Base-by-base conservation (phyloP, 2,797 vertebrate genomes). In the Pangasius larnaudii region DNA sequence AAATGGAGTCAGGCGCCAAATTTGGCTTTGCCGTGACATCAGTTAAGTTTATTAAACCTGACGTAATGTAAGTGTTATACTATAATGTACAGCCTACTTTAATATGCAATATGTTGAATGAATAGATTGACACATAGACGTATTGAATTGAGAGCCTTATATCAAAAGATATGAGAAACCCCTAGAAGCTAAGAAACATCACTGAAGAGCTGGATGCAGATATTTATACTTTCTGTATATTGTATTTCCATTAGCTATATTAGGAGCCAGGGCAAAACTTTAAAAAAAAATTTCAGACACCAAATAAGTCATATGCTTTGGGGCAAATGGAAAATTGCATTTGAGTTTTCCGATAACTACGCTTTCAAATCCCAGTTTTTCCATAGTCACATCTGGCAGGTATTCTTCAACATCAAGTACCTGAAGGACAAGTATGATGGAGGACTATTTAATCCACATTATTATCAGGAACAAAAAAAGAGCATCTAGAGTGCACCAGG, bases 361-460 rank as follows among this genome's bases (percentile, higher is more conserved):
- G 67, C 67, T 71, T 71, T 39, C 36, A 71, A 71, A 71, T 71
- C 18, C 18, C 2, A 71, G 18, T 36, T 36, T 33, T 69, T 16
- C 33, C 33, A 36, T 36, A 69, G 67, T 75, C 24, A 75, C 72
- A 75, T 75, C 14, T 75, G 72, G 42, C 13, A 16, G 1, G 11
- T 75, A 49, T 75, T n/a, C 72, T 75, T 75, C 72, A 75, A 75
- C 24, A 27, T 75, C 42, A 75, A n/a, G 42, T 49, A 49, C 27
- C 24, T 14, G 33, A 61, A 80, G 30, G 0, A 59, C 30, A 18
- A 80, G 30, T 1, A 24, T 33, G 30, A 56, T 19, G 14, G n/a
- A 33, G 16, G 13, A 58, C 16, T 16, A 24, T 46, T 46, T 75
- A 22, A 75, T 75, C 42, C 72, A 49, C 24, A 22, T 75, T 46